Conservation (phyloP, 2,797 vertebrate species). For the Tamandua tetradactyla region DNA sequence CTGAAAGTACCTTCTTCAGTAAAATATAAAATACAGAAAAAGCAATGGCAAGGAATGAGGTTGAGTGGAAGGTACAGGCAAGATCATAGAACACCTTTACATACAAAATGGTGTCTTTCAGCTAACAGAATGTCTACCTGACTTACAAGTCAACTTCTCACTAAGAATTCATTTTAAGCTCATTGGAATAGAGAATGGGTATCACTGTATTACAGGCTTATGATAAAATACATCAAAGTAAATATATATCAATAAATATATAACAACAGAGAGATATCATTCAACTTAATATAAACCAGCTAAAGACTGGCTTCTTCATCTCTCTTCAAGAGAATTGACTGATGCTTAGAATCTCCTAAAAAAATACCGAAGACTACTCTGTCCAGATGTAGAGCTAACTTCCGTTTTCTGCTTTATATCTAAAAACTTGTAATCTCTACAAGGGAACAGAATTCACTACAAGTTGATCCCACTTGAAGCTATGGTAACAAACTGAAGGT, state of each 20-base stretch:
- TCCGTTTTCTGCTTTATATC: background rate
- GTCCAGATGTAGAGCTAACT: background rate
- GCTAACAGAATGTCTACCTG: background rate
- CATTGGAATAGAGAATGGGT: background rate
- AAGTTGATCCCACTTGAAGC: slow-evolving; percentile 57
- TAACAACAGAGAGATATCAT: background rate
- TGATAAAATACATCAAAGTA: background rate
- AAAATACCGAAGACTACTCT: background rate
- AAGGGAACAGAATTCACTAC: slow-evolving; percentile 41
- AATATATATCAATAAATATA: background rate
- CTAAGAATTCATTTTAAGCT: background rate
- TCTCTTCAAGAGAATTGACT: background rate
- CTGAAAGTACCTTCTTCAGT: background rate
- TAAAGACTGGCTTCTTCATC: background rate
- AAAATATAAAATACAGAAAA: slow-evolving; percentile 31
- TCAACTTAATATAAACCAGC: slow-evolving; percentile 3
- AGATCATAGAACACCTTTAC: background rate
- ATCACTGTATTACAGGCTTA: background rate
- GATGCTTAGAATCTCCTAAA: background rate
- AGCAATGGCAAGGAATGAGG: background rate
- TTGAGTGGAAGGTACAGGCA: background rate
- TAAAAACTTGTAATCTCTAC: background rate
- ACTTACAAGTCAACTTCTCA: background rate
- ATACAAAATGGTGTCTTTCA: background rate
- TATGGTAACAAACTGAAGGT: slow-evolving; percentile 41